Conservation (phyloP, 2,888 invertebrate genomes). For the Notodonta ziczac region DNA sequence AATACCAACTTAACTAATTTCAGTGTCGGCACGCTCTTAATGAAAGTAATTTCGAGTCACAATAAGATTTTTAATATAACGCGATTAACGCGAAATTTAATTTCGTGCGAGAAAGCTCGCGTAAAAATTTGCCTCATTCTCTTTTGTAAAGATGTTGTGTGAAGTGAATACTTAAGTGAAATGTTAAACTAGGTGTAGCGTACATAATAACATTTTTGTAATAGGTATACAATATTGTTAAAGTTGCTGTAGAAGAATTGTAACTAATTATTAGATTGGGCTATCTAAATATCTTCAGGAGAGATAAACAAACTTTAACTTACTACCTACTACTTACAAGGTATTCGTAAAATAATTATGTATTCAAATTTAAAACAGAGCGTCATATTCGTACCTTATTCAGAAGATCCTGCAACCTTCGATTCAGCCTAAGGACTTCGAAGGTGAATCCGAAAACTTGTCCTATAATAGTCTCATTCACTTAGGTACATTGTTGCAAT, state of each 20-base stretch:
- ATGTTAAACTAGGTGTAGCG: constrained; percentile 8
- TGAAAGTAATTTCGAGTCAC: constrained; percentile 12
- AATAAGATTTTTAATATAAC: constrained; percentile 27
- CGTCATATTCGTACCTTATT: constrained; percentile 30
- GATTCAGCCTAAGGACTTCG: constrained; percentile 27
- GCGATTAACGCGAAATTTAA: constrained; percentile 20
- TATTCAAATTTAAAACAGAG: background rate
- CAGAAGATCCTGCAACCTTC: constrained; percentile 17
- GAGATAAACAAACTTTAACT: no score
- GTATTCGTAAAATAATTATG: no score
- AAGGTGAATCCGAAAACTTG: constrained; percentile 46
- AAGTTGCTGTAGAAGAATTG: no score
- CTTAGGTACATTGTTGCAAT: constrained; percentile 7
- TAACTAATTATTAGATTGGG: no score
- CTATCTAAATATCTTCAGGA: no score
- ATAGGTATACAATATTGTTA: no score
- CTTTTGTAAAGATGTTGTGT: constrained; percentile 21
- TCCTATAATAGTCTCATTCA: constrained; percentile 29
- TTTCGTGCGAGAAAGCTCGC: constrained; percentile 15
- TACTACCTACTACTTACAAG: no score
- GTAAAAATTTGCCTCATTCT: constrained; percentile 27
- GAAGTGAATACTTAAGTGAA: constrained; percentile 20
- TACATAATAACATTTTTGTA: background rate
- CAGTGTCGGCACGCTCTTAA: constrained; percentile 11
- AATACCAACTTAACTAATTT: background rate